Base-by-base conservation (phyloP, 2,888 invertebrate species). In the Criorhina ranunculi region DNA sequence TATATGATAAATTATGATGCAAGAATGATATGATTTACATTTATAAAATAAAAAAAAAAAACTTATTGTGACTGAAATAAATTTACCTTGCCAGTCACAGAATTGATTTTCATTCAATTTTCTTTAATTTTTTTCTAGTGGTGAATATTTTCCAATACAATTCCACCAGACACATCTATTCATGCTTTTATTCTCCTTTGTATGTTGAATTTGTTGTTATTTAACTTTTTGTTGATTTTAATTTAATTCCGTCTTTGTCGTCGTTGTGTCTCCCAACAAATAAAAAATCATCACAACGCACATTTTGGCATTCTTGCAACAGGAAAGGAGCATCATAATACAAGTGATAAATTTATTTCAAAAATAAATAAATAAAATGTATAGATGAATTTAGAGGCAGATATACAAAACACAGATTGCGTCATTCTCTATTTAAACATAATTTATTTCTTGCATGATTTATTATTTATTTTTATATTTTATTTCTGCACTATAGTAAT, bases 51-150 rank as follows among this genome's bases (percentile, higher is more conserved):
- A 53, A 66, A 55, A 64, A 64, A 57, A 55, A 37, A 53, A 66
- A 55, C 55, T 37, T 35, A 31, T 60, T 42, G 35, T 59, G 66
- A 31, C 49, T 57, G 57, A 40, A 72, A 44, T 46, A 29, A 53
- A 64, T 64, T 72, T 62, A 57, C 59, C 37, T 62, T 67, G 42
- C 51, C 75, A 75, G 40, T 24, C 73, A 29, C 44, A 67, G 67
- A 76, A 76, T 76, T 76, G 75, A 80, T 80, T 80, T 80, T 76
- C 66, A 59, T 80, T 75, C 42, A 80, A 73, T 80, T 80, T 75
- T 75, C 42, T 75, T 42, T 51, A 80, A 75, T 75, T 66, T 80
- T 66, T 80, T 80, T 53, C 66, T 80, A 59, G 29, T 67, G 42
- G 17, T 60, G 42, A n/a, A 49, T 75, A 24, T 66, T 31, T 53